phyloP scores from a whole-genome alignment of 2,888 invertebrate genomes.

The Halictus ligatus region DNA sequence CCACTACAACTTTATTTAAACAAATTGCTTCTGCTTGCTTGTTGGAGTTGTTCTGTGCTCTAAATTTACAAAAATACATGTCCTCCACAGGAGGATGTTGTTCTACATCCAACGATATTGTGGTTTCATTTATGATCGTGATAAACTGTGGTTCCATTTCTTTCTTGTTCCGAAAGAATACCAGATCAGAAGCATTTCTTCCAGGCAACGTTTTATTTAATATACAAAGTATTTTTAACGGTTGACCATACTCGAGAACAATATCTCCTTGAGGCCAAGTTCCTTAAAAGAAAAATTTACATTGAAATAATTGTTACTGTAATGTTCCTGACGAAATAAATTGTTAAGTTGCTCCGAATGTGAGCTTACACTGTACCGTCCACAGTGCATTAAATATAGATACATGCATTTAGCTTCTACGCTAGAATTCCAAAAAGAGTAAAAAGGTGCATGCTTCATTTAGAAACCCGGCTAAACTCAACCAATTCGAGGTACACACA shows the following conservation, averaged over 20 bases:
- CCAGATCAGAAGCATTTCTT: constrained; percentile 85
- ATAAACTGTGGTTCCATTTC: constrained; percentile 84
- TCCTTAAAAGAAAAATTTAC: constrained; percentile 66
- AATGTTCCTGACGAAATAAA: not conserved
- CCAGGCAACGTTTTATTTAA: constrained; percentile 85
- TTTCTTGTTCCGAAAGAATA: constrained; percentile 84
- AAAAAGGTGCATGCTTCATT: constrained; percentile 76
- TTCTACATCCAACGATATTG: constrained; percentile 86
- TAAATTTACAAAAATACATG: constrained; percentile 86
- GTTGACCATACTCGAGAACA: constrained; percentile 86
- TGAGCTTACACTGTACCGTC: constrained; percentile 57
- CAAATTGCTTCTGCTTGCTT: constrained; percentile 83
- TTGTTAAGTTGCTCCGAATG: constrained; percentile 22
- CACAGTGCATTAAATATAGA: constrained; percentile 77
- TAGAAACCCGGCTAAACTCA: constrained; percentile 69
- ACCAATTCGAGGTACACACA: constrained; percentile 16
- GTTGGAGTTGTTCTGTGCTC: constrained; percentile 78
- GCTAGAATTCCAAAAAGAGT: constrained; percentile 79
- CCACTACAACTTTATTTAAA: constrained; percentile 86
- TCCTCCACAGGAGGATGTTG: constrained; percentile 86
- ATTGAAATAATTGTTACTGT: not conserved
- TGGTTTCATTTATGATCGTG: constrained; percentile 87
- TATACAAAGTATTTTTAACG: constrained; percentile 88
- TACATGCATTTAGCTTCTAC: constrained; percentile 76
- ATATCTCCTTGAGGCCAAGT: constrained; percentile 86